Conservation (phyloP, 2,113 vertebrate species). For the Anseranas semipalmata region DNA sequence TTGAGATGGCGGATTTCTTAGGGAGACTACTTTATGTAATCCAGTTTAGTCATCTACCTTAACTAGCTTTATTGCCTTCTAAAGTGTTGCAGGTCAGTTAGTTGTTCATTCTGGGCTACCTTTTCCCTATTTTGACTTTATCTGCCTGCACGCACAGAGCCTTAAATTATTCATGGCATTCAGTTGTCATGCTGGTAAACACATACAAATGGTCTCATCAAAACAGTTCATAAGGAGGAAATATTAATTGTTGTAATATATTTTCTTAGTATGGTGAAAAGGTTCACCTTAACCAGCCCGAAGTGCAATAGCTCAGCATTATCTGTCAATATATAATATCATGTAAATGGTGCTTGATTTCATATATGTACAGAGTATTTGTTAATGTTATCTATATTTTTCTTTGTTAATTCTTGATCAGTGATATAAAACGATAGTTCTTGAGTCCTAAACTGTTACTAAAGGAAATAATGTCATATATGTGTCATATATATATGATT, state of each 20-base stretch:
- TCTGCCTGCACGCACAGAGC: background rate
- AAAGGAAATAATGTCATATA: background rate
- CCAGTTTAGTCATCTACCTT: background rate
- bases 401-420: background rate
- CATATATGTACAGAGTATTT: background rate
- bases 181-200: background rate
- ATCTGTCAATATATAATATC: background rate
- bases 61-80: background rate
- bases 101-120: background rate
- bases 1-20: background rate
- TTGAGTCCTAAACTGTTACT: background rate
- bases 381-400: background rate
- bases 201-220: background rate
- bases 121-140: background rate
- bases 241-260: background rate
- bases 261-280: background rate
- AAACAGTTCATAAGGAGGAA: background rate
- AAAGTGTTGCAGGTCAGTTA: background rate
- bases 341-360: background rate
- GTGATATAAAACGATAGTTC: background rate
- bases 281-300: fast-evolving
- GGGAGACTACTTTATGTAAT: background rate
- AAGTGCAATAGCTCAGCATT: background rate
- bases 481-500: background rate
- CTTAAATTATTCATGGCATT: background rate